phyloP scores from a whole-genome alignment of 92 coral and sea anemone species.

The Parazoanthus swiftii region DNA sequence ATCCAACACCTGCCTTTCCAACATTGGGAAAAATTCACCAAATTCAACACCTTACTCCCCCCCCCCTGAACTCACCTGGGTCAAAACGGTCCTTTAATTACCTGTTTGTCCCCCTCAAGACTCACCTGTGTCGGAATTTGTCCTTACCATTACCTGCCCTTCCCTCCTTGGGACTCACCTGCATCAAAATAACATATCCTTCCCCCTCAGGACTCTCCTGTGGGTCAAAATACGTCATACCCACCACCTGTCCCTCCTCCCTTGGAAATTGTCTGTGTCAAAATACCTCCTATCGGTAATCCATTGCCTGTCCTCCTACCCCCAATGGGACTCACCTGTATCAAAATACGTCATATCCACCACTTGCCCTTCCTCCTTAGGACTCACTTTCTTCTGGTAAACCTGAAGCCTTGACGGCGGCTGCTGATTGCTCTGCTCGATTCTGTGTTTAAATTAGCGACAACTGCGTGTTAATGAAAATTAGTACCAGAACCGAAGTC shows the following conservation, averaged over 20 bases:
- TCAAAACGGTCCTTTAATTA: conserved; percentile 91
- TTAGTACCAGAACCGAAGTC: background rate
- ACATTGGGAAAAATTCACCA: background rate
- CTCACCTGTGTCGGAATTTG: conserved; percentile 32
- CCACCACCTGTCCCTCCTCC: background rate
- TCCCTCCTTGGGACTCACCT: background rate
- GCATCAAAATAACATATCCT: background rate
- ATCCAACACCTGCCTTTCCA: background rate
- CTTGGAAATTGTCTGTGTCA: conserved; percentile 42
- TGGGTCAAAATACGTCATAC: background rate
- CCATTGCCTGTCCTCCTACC: background rate
- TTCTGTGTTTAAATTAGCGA: conserved; percentile 40
- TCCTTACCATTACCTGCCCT: too few relatives aligned
- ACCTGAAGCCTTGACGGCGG: conserved; percentile 59
- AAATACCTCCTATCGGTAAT: too few relatives aligned
- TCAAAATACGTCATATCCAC: conserved; percentile 98
- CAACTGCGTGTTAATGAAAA: background rate
- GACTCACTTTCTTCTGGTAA: conserved; percentile 69
- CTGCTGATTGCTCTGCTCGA: conserved; percentile 71
- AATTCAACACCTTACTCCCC: background rate
- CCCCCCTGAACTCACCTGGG: conserved; percentile 55
- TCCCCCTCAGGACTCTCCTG: background rate
- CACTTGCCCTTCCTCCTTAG: conserved; percentile 80
- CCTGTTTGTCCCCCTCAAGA: conserved; percentile 71
- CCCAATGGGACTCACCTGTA: conserved; percentile 69